A percentile compares a stretch with the other conserved stretches of the same genome.
Evolutionary conservation across 2,113 vertebrate genomes (phyloP).

Genomic region (Erinaceus europaeus): DNA sequence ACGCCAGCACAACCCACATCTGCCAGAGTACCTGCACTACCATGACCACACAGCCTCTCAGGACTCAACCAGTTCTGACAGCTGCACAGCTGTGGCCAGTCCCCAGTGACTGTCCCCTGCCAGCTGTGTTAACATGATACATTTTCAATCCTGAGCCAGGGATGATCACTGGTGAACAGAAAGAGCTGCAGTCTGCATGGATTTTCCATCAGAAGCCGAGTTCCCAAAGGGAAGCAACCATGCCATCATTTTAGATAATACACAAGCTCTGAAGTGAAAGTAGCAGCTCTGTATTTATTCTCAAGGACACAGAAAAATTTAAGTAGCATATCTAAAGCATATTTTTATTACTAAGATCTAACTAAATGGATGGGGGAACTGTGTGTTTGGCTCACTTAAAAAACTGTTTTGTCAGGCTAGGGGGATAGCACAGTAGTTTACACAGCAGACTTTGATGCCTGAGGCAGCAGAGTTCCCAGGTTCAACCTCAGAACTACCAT

Average conservation of each 20-base stretch:
- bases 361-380: too few relatives aligned
- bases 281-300: neutral
- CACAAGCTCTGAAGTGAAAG: conserved; percentile 9
- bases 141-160: neutral
- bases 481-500: too few relatives aligned
- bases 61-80: neutral
- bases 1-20: neutral
- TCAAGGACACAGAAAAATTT: neutral
- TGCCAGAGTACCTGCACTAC: neutral
- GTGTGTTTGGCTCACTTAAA: too few relatives aligned
- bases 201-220: neutral
- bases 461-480: too few relatives aligned
- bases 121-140: neutral
- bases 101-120: neutral
- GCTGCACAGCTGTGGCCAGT: neutral
- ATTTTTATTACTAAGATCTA: neutral
- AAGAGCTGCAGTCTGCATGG: neutral
- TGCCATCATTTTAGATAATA: neutral
- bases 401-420: too few relatives aligned
- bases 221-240: neutral
- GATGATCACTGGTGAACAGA: neutral
- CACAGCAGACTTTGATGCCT: too few relatives aligned
- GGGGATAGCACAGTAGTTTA: too few relatives aligned
- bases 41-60: neutral
- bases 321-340: neutral